These are phyloP conservation scores for Sparus aurata DNA, from an alignment of 2,797 vertebrate species.

Conservation along the genomic window DNA sequence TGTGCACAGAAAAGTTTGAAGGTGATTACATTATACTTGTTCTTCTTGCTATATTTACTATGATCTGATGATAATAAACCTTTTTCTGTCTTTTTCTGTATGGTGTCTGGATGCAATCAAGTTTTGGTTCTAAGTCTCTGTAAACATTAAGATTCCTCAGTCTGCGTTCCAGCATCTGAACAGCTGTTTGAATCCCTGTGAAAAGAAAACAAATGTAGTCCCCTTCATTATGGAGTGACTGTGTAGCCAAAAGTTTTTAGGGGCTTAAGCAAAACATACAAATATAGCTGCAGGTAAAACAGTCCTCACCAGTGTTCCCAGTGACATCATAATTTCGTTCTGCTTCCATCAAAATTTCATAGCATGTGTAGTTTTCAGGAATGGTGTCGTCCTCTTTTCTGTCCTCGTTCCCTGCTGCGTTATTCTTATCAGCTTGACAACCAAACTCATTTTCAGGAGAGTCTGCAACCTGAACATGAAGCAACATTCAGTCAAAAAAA, in stretches of 20 bases:
- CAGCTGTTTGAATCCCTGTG: conserved; percentile 90
- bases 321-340: conserved; percentile 73
- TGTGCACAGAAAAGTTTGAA: conserved; percentile 48
- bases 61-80: conserved; percentile 72
- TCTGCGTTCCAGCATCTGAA: conserved; percentile 82
- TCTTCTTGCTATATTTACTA: neutral
- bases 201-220: conserved; percentile 30
- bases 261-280: conserved; percentile 32
- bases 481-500: neutral
- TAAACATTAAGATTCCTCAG: conserved; percentile 86
- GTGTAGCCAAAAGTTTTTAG: conserved; percentile 23
- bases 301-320: conserved; percentile 82
- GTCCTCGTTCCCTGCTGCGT: conserved; percentile 35
- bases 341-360: conserved; percentile 78
- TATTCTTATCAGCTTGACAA: conserved; percentile 24
- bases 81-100: conserved; percentile 74
- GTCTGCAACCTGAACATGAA: conserved; percentile 71
- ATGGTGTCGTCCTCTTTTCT: conserved; percentile 33
- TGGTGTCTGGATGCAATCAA: conserved; percentile 80
- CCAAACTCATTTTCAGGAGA: conserved; percentile 30
- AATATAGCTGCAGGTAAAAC: conserved; percentile 24
- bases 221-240: conserved; percentile 5
- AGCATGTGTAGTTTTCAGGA: conserved; percentile 72
- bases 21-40: neutral
- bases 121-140: conserved; percentile 81